phyloP scores from a whole-genome alignment of 1,140 invertebrate species.

The Drosophila novamexicana region DNA sequence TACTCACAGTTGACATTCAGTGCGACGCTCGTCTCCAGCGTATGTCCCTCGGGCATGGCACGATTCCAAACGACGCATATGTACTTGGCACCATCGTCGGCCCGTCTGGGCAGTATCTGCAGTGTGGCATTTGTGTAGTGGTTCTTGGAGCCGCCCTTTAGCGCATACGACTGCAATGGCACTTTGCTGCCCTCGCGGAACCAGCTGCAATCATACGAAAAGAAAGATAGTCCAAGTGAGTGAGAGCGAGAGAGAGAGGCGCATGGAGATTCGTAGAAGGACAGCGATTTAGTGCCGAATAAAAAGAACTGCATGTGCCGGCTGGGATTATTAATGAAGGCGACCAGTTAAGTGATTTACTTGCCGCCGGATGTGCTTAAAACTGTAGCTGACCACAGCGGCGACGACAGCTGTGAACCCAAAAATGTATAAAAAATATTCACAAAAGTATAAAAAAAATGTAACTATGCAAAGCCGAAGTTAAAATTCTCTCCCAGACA shows the following conservation, averaged over 20 bases:
- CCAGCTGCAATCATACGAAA: slow-evolving; percentile 86
- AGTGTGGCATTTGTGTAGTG: slow-evolving; percentile 90
- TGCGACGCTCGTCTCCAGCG: slow-evolving; percentile 91
- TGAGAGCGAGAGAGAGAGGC: slow-evolving; percentile 5
- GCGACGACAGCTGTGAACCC: slow-evolving; percentile 30
- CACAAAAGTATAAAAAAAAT: slow-evolving; percentile 9
- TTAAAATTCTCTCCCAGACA: neutral
- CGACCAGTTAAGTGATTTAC: slow-evolving; percentile 78
- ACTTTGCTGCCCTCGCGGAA: slow-evolving; percentile 88
- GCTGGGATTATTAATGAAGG: slow-evolving; percentile 77
- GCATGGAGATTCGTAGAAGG: neutral
- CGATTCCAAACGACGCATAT: slow-evolving; percentile 95
- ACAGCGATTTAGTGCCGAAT: slow-evolving; percentile 72
- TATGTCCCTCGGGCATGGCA: slow-evolving; percentile 92
- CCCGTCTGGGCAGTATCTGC: slow-evolving; percentile 90
- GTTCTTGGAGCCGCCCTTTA: slow-evolving; percentile 88
- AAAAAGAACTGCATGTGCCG: slow-evolving; percentile 48
- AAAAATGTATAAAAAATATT: slow-evolving; percentile 16
- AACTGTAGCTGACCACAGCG: slow-evolving; percentile 53
- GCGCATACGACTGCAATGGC: slow-evolving; percentile 89
- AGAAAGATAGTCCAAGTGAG: slow-evolving; percentile 19
- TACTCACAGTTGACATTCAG: slow-evolving; percentile 96
- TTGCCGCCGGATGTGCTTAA: slow-evolving; percentile 61
- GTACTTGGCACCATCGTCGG: slow-evolving; percentile 93
- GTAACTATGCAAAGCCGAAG: neutral